Evolutionary conservation across 2,113 vertebrate species (phyloP).

Genomic region (Calyptommatus sinebrachiatus): DNA sequence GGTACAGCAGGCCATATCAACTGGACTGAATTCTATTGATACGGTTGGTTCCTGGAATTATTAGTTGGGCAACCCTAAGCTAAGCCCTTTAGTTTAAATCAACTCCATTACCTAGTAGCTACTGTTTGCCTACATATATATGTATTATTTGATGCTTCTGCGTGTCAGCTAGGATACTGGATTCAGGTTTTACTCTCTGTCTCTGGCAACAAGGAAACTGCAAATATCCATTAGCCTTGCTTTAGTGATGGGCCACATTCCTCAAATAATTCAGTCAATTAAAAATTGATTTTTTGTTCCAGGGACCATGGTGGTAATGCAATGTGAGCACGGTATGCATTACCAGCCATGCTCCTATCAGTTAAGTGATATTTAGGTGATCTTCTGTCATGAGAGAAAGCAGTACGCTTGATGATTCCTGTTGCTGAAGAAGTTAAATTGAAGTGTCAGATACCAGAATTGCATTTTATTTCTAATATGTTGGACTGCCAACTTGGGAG

Average conservation of each 20-base stretch:
- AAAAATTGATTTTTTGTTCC: constrained; percentile 76
- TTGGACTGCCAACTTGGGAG: constrained; percentile 72
- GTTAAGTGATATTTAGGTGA: constrained; percentile 78
- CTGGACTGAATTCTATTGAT: no score
- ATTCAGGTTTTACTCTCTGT: constrained; percentile 51
- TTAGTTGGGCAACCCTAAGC: no score
- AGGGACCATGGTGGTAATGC: constrained; percentile 66
- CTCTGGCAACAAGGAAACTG: constrained; percentile 51
- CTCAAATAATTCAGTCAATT: constrained; percentile 77
- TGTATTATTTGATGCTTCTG: background rate
- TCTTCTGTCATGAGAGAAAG: constrained; percentile 74
- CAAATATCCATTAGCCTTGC: constrained; percentile 52
- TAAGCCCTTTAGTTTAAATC: no score
- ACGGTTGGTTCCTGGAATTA: no score
- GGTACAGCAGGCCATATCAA: no score
- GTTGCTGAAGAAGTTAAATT: constrained; percentile 75
- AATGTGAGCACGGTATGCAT: constrained; percentile 64
- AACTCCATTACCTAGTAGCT: no score
- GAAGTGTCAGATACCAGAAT: constrained; percentile 77
- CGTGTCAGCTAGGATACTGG: constrained; percentile 31
- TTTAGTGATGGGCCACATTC: constrained; percentile 52
- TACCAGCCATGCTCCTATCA: constrained; percentile 66
- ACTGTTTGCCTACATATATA: no score
- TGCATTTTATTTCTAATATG: constrained; percentile 81
- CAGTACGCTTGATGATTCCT: constrained; percentile 72